These are phyloP conservation scores for Ammodramus savannarum DNA, from an alignment of 2,113 vertebrate species.

Conservation along the genomic window DNA sequence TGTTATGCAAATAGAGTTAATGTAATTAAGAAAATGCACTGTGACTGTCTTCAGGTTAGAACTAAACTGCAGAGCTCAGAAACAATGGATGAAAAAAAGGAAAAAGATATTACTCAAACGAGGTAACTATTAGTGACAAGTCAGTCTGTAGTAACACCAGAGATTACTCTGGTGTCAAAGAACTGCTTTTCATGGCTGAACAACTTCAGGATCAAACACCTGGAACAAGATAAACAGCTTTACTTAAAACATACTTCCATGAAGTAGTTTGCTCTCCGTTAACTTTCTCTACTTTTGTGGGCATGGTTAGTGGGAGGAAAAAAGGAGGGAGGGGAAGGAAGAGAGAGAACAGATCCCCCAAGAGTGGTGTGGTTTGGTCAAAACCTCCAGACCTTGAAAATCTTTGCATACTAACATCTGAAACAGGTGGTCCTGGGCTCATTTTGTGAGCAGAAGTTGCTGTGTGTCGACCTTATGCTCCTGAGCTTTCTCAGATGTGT, in stretches of 20 bases:
- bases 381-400: constrained; percentile 33
- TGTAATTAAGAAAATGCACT: background rate
- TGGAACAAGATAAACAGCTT: background rate
- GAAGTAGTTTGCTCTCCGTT: background rate
- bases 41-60: background rate
- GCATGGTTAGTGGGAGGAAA: background rate
- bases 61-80: background rate
- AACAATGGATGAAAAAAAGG: background rate
- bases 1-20: background rate
- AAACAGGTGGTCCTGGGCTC: constrained; percentile 48
- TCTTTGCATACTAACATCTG: constrained; percentile 44
- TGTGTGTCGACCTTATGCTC: constrained; percentile 16
- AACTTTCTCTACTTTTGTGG: background rate
- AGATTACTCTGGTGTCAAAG: background rate
- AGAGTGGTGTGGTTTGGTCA: background rate
- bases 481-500: constrained; percentile 50
- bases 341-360: background rate
- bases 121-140: background rate
- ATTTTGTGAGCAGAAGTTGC: constrained; percentile 44
- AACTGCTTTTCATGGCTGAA: background rate
- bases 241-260: background rate
- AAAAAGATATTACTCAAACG: background rate
- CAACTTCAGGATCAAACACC: background rate
- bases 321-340: background rate
- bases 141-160: background rate